Conservation (phyloP, 2,888 invertebrate species). For the Eustalomyia histrio region DNA sequence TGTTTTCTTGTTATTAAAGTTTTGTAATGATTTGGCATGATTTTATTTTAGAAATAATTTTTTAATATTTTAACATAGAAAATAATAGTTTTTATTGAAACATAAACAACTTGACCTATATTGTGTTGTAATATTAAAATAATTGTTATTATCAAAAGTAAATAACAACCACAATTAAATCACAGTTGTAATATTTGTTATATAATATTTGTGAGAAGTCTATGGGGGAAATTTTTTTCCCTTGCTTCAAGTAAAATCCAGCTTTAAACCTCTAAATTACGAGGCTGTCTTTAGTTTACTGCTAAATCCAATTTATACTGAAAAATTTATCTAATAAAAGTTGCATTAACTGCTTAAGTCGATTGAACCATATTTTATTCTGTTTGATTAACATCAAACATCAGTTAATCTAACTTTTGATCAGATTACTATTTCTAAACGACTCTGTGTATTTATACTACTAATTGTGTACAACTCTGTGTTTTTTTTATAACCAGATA, state of each 20-base stretch:
- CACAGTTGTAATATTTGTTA: neutral
- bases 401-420: no score
- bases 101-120: constrained; percentile 32
- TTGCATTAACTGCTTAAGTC: no score
- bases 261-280: no score
- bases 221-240: neutral
- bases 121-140: neutral
- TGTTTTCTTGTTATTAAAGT: constrained; percentile 6
- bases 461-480: no score
- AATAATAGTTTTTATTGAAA: neutral
- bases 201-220: constrained; percentile 2
- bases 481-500: no score
- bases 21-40: constrained; percentile 39
- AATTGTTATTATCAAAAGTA: neutral
- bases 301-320: no score
- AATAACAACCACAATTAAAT: neutral
- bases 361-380: no score
- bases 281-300: no score
- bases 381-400: no score
- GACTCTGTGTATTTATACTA: no score
- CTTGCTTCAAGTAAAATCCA: neutral
- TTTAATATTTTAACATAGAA: constrained; percentile 22
- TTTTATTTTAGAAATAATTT: neutral
- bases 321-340: no score
- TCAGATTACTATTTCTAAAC: no score